Base-by-base conservation (phyloP, 1,140 invertebrate species). In the Teleogryllus occipitalis region DNA sequence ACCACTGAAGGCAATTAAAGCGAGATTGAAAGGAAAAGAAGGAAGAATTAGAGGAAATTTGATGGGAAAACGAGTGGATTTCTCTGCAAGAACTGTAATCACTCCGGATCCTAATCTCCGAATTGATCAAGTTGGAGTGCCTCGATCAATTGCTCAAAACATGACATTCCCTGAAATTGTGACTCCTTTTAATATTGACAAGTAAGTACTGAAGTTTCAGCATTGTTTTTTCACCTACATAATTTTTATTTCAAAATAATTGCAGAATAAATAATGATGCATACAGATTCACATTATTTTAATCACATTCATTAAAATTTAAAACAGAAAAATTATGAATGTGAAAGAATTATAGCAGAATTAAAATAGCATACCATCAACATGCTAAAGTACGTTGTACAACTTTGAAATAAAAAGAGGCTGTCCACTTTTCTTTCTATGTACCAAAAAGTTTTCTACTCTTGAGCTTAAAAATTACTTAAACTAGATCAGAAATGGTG, bases 51-150 rank as follows among this genome's bases (percentile, higher is more conserved):
- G 98, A 87, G 98, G 98, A 83, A 99, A 99, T 86, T 90, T 99
- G 82, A 99, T 99, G 98, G 98, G 98, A 80, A 99, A 99, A 86
- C 96, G 98, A 89, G 98, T 99, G 0, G 98, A 99, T 84, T 99
- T 99, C 84, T 99, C 98, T 0, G 98, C 97, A 8, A 92, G 98
- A 87, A 99, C 98, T 84, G 98, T 99, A 81, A 99, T 99, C 84
- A 99, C 98, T 10, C 98, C 98, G 0, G 98, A 99, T 92, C 98
- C 98, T 0, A 99, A 99, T 88, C 88, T 99, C 54, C 90, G 96
- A 80, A 99, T 99, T 84, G 97, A 99, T 87, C 98, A 98, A 89
- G 98, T 99, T 73, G 98, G 98, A 76, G 97, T 99, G 0, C 98
- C 98, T 0, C 89, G 97, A 79, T 97, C 96, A 49, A 99, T 99